These are phyloP conservation scores for Nothobranchius kuhntae DNA, from an alignment of 2,113 vertebrate species.

Conservation along the genomic window DNA sequence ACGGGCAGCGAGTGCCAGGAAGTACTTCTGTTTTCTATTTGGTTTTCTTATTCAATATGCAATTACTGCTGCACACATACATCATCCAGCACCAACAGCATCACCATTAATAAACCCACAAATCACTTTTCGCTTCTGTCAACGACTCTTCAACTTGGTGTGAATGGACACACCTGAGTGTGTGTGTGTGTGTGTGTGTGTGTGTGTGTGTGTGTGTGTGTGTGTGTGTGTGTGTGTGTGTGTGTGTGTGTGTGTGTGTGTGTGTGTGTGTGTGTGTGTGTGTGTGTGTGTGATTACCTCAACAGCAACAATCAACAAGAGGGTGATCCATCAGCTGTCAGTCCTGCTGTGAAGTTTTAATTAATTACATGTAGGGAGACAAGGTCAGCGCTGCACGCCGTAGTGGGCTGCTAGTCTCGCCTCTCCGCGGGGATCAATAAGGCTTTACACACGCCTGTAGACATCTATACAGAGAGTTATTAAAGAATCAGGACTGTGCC, in stretches of 20 bases:
- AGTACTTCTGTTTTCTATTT: too few species aligned
- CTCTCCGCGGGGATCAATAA: conserved; percentile 73
- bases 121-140: conserved; percentile 16
- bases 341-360: conserved; percentile 75
- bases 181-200: conserved; percentile 4
- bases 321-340: conserved; percentile 75
- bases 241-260: conserved; percentile 12
- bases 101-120: conserved; percentile 34
- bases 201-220: too few species aligned
- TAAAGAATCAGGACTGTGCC: conserved; percentile 63
- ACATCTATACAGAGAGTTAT: conserved; percentile 70
- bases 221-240: conserved; percentile 11
- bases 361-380: conserved; percentile 76
- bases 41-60: conserved; percentile 27
- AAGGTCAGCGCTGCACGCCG: conserved; percentile 68
- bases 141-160: conserved; percentile 17
- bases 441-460: conserved; percentile 61
- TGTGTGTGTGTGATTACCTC: conserved; percentile 47
- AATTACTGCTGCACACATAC: conserved; percentile 8
- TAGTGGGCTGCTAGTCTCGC: conserved; percentile 49
- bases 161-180: conserved; percentile 40
- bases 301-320: conserved; percentile 74
- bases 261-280: conserved; percentile 6
- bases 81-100: conserved; percentile 12
- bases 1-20: background rate